Conservation (phyloP, 2,113 vertebrate species). For the Tyto alba region DNA sequence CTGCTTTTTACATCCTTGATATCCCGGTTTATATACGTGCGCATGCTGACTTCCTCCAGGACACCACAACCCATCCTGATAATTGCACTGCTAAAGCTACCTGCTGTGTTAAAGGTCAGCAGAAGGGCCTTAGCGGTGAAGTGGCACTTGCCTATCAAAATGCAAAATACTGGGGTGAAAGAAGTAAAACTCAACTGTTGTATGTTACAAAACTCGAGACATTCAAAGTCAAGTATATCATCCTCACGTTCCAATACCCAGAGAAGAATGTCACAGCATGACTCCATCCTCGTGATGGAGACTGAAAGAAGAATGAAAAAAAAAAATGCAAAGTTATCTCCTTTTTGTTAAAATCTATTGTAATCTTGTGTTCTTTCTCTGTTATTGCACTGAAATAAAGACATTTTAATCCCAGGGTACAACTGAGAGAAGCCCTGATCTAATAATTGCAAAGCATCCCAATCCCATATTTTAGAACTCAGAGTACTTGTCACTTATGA, state of each 20-base stretch:
- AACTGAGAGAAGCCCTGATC: constrained; percentile 53
- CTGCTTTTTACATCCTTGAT: background rate
- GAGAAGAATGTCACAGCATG: constrained; percentile 74
- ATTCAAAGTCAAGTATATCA: constrained; percentile 70
- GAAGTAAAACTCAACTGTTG: constrained; percentile 70
- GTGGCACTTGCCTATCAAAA: constrained; percentile 66
- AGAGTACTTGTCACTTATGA: constrained; percentile 34
- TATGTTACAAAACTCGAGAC: constrained; percentile 63
- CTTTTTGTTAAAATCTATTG: constrained; percentile 70
- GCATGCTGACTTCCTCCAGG: constrained; percentile 36
- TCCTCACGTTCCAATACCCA: constrained; percentile 72
- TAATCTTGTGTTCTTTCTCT: constrained; percentile 66
- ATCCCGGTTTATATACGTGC: background rate
- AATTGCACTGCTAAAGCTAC: constrained; percentile 37
- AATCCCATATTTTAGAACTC: constrained; percentile 25
- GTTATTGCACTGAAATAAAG: constrained; percentile 59
- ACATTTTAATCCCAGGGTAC: constrained; percentile 56
- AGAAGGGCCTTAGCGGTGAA: constrained; percentile 53
- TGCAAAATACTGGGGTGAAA: constrained; percentile 68
- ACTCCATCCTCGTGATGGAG: constrained; percentile 62
- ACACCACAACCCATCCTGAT: constrained; percentile 33
- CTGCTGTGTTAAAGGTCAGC: constrained; percentile 54
- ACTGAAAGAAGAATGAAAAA: constrained; percentile 72
- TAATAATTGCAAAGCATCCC: constrained; percentile 62
- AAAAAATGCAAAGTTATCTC: constrained; percentile 77